phyloP scores from a whole-genome alignment of 2,888 invertebrate genomes.

The Cepaea hortensis region DNA sequence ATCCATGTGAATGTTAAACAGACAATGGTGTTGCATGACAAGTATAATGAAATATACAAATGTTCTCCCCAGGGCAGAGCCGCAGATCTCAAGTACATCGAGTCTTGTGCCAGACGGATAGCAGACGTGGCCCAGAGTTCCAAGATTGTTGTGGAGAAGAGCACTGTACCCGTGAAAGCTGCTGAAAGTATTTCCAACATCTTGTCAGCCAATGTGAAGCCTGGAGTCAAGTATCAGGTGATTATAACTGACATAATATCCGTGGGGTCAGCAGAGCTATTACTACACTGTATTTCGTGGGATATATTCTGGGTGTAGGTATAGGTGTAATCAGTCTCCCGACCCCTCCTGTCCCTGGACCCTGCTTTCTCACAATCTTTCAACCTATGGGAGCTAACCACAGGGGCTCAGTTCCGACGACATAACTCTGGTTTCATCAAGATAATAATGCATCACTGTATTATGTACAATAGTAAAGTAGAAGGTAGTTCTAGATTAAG shows the following conservation, averaged over 20 bases:
- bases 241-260: background rate
- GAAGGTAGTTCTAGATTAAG: too few species aligned
- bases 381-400: too few species aligned
- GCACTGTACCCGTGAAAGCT: constrained; percentile 97
- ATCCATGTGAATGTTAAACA: background rate
- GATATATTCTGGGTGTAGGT: too few species aligned
- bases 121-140: constrained; percentile 85
- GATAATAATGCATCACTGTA: too few species aligned
- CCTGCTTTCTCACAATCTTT: too few species aligned
- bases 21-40: background rate
- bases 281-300: too few species aligned
- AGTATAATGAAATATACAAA: background rate
- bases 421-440: too few species aligned
- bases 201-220: constrained; percentile 90
- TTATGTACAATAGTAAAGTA: too few species aligned
- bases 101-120: constrained; percentile 96
- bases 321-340: too few species aligned
- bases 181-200: constrained; percentile 98
- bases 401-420: too few species aligned
- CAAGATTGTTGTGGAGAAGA: constrained; percentile 99
- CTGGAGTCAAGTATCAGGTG: constrained; percentile 83
- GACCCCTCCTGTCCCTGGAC: too few species aligned
- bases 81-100: constrained; percentile 96
- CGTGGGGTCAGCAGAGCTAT: too few species aligned
- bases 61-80: constrained; percentile 85